phyloP scores from a whole-genome alignment of 1,140 invertebrate genomes.

The Frieseomelitta varia region DNA sequence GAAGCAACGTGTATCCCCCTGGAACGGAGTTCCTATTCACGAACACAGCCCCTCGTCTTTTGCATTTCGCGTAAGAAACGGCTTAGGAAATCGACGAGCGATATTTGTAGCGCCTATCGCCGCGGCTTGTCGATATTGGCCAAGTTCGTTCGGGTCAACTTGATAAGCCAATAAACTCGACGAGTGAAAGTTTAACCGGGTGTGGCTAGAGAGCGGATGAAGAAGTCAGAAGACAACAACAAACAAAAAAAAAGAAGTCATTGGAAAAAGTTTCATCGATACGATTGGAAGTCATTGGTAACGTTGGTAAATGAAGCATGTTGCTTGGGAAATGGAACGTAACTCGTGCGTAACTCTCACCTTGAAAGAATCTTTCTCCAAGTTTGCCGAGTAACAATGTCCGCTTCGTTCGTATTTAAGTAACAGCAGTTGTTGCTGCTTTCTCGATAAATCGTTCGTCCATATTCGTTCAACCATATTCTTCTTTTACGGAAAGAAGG shows the following conservation, averaged over 20 bases:
- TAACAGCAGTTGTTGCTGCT: background rate
- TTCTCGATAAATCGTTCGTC: background rate
- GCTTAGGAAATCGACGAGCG: constrained; percentile 59
- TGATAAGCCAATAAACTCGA: constrained; percentile 61
- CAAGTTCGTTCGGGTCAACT: constrained; percentile 45
- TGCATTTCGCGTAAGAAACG: constrained; percentile 49
- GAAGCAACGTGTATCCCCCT: constrained; percentile 20
- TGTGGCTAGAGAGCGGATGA: background rate
- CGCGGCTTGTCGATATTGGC: constrained; percentile 28
- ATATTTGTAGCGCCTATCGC: constrained; percentile 57
- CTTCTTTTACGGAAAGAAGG: too few species aligned
- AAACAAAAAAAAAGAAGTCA: background rate
- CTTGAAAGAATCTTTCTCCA: background rate
- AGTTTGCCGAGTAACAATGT: background rate
- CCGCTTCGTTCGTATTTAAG: background rate
- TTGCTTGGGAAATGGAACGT: constrained; percentile 30
- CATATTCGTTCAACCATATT: background rate
- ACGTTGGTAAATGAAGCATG: constrained; percentile 23
- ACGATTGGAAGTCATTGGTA: constrained; percentile 25
- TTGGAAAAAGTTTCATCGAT: constrained; percentile 39
- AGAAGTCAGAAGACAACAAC: background rate
- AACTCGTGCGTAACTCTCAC: background rate
- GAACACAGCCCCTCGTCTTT: constrained; percentile 7
- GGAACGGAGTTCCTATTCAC: constrained; percentile 24
- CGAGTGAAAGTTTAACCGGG: constrained; percentile 41